phyloP scores from a whole-genome alignment of 2,113 vertebrate species.

The Capra hircus region DNA sequence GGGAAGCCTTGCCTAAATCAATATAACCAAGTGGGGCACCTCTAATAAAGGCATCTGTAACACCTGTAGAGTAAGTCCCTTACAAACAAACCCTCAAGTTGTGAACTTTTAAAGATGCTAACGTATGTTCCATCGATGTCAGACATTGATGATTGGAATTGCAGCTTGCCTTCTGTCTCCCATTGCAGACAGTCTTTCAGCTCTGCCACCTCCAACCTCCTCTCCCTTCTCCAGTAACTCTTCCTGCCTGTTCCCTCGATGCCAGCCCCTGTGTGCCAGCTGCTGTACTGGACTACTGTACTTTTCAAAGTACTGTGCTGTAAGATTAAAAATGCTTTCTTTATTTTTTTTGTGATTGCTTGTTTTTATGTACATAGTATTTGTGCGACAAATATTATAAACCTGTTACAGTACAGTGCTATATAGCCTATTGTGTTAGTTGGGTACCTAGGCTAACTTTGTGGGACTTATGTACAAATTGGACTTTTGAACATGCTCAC shows the following conservation, averaged over 20 bases:
- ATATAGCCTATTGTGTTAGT: not conserved
- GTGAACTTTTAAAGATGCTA: not conserved
- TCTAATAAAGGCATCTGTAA: not conserved
- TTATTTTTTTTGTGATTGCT: not conserved
- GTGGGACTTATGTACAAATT: not conserved
- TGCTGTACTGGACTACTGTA: not conserved
- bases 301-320: not conserved
- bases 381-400: not conserved
- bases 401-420: not conserved
- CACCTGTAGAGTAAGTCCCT: not conserved
- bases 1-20: not conserved
- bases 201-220: not conserved
- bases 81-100: not conserved
- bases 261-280: not conserved
- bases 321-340: not conserved
- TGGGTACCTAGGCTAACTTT: not conserved
- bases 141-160: not conserved
- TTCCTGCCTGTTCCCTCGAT: not conserved
- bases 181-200: not conserved
- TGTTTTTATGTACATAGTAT: not conserved
- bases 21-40: fast-evolving
- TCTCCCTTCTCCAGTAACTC: not conserved
- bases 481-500: not conserved
- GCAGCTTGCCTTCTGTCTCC: not conserved
- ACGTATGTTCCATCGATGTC: not conserved